Conservation (phyloP, 2,888 invertebrate species). For the Caenorhabditis sinica region DNA sequence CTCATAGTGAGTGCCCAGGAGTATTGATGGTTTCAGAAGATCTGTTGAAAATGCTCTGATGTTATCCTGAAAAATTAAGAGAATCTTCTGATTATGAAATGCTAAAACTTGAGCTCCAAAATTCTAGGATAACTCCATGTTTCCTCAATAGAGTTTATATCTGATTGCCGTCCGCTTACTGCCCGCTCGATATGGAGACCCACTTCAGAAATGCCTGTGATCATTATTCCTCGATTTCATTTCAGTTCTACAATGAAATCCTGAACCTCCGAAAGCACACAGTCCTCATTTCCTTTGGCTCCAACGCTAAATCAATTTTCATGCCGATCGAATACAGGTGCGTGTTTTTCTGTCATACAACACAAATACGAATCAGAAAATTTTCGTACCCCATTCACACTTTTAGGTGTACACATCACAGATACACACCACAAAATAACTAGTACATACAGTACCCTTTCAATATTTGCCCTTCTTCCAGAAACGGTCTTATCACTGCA, state of each 20-base stretch:
- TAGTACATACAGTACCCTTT: neutral
- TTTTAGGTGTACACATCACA: neutral
- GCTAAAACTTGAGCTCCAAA: too few species aligned
- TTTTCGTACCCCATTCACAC: neutral
- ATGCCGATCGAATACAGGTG: conserved; percentile 52
- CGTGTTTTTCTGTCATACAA: neutral
- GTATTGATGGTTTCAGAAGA: too few species aligned
- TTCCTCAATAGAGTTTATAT: too few species aligned
- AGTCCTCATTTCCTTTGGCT: conserved; percentile 62
- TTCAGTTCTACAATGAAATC: conserved; percentile 54
- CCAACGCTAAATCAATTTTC: conserved; percentile 43
- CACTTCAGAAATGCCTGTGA: neutral
- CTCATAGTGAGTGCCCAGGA: too few species aligned
- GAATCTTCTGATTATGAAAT: too few species aligned
- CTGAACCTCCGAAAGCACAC: conserved; percentile 31
- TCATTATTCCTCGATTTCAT: neutral
- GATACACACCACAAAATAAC: conserved; percentile 7
- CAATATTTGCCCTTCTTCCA: conserved; percentile 31
- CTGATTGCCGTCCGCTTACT: too few species aligned
- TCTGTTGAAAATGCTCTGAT: too few species aligned
- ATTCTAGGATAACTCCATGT: too few species aligned
- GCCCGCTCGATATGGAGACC: too few species aligned
- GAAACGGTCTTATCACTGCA: conserved; percentile 62
- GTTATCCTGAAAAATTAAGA: too few species aligned
- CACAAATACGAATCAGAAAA: conserved; percentile 12